Conservation (phyloP, 2,888 invertebrate genomes). For the Cephus spinipes region DNA sequence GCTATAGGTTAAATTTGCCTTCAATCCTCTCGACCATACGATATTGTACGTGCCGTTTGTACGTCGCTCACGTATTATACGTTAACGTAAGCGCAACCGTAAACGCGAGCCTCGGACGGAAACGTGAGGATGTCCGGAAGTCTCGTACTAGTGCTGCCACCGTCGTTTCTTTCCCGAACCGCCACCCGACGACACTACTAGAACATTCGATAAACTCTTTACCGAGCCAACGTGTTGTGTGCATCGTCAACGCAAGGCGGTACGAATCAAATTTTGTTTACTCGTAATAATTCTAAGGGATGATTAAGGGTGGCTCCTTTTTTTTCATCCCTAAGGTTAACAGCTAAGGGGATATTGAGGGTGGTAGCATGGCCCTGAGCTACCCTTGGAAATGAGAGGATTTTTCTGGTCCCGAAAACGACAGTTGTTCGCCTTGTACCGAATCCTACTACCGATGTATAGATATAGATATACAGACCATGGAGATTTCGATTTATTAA, state of each 20-base stretch:
- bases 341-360: neutral
- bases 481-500: neutral
- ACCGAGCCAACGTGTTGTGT: neutral
- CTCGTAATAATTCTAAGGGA: neutral
- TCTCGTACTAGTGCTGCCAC: slow-evolving; percentile 14
- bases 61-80: slow-evolving; percentile 31
- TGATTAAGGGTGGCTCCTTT: neutral
- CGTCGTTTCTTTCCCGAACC: neutral
- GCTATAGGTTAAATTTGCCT: neutral
- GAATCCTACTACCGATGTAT: neutral
- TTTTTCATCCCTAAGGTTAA: neutral
- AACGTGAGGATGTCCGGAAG: slow-evolving; percentile 23
- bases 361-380: neutral
- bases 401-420: neutral
- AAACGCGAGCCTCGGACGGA: slow-evolving; percentile 22
- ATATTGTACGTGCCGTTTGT: slow-evolving; percentile 27
- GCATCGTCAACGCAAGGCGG: neutral
- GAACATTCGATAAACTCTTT: neutral
- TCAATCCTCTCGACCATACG: slow-evolving; percentile 3
- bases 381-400: neutral
- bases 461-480: no score
- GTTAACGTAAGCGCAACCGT: slow-evolving; percentile 31
- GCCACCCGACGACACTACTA: neutral
- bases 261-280: neutral
- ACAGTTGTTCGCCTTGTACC: neutral